phyloP scores from a whole-genome alignment of 2,113 vertebrate species.

The Sporophila hypoxantha region DNA sequence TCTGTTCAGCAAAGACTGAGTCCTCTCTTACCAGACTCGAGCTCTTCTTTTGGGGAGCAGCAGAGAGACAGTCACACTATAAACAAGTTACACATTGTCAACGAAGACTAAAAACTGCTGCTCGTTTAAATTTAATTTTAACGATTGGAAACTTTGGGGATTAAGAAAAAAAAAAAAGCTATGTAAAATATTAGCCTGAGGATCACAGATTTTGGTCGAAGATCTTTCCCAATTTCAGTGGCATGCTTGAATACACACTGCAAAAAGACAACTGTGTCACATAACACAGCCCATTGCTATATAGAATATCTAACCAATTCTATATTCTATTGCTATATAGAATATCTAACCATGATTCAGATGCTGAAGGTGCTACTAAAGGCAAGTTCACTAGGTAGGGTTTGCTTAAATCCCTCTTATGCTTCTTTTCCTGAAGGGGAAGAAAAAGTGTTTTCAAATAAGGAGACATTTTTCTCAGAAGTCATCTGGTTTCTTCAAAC shows the following conservation, averaged over 20 bases:
- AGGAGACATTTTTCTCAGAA: not conserved
- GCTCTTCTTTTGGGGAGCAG: not conserved
- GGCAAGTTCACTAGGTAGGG: not conserved
- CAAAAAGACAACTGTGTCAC: not conserved
- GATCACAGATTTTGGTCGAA: not conserved
- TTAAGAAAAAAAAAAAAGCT: not conserved
- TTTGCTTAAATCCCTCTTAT: not conserved
- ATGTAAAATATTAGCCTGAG: not conserved
- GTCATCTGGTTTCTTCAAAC: not conserved
- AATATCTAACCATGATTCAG: not conserved
- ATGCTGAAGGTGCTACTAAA: not conserved
- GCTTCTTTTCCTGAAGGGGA: not conserved
- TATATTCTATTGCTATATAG: not conserved
- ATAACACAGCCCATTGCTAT: accelerated
- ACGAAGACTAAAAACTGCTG: not conserved
- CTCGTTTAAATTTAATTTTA: not conserved
- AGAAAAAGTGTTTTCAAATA: not conserved
- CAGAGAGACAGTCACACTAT: not conserved
- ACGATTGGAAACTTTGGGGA: not conserved
- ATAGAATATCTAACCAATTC: not conserved
- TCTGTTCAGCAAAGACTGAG: not conserved
- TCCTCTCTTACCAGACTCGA: not conserved
- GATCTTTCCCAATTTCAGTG: not conserved
- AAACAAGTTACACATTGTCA: not conserved
- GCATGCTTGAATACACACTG: not conserved